phyloP scores from a whole-genome alignment of 2,888 invertebrate genomes.

The Arenicola marina region DNA sequence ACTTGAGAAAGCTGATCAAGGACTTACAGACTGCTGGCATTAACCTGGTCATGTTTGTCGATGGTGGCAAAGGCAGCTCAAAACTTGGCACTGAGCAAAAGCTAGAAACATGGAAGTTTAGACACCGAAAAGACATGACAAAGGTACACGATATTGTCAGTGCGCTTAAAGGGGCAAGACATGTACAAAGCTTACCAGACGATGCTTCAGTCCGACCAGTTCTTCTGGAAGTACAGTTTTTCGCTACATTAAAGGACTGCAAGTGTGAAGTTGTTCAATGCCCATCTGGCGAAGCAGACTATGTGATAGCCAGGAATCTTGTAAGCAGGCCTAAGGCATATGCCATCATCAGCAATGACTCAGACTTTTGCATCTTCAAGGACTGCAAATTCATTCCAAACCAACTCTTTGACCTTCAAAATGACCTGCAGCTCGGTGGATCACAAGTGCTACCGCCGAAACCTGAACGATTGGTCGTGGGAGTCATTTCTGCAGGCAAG shows the following conservation, averaged over 20 bases:
- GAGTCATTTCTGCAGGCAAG: conserved; percentile 40
- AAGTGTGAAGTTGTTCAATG: conserved; percentile 44
- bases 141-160: conserved; percentile 39
- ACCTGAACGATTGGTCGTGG: conserved; percentile 42
- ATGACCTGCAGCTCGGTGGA: conserved; percentile 45
- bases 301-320: conserved; percentile 44
- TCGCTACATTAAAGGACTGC: conserved; percentile 39
- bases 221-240: conserved; percentile 45
- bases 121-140: conserved; percentile 44
- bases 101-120: conserved; percentile 46
- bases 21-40: conserved; percentile 46
- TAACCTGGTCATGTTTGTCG: conserved; percentile 49
- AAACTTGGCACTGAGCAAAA: conserved; percentile 39
- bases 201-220: conserved; percentile 46
- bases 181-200: conserved; percentile 34
- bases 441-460: conserved; percentile 34
- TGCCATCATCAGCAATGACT: conserved; percentile 53
- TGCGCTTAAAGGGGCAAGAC: conserved; percentile 38
- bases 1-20: conserved; percentile 43
- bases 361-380: conserved; percentile 54
- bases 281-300: conserved; percentile 51
- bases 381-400: conserved; percentile 42
- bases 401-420: conserved; percentile 49
- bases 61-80: conserved; percentile 51
- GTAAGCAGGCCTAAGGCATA: conserved; percentile 44